Base-by-base conservation (phyloP, 2,888 invertebrate species). In the Lochmaea crataegi region DNA sequence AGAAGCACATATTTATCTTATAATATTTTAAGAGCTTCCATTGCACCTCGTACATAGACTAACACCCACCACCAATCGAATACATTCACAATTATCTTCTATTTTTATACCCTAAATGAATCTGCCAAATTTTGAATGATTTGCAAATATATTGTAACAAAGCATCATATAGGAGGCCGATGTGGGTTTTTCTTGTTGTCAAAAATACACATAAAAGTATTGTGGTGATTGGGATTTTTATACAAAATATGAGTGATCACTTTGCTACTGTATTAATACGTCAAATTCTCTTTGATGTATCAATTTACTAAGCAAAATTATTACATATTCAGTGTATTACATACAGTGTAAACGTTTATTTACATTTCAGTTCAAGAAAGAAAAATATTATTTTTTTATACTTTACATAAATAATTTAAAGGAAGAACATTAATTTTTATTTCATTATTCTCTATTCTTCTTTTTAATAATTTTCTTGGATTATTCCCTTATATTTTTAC, bases 231-330 rank as follows among this genome's bases (percentile, higher is more conserved):
- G 73, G 70, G 68, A 51, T 22, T 16, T 71, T 32, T 68, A 65
- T 75, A 63, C 73, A 74, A 38, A 67, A 72, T 64, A 72, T 76
- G 74, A 76, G 41, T 65, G 76, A 76, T 76, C 71, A 63, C 65
- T 65, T 48, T 61, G 16, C 60, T 70, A 71, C 11, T 53, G 32
- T 56, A 61, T 61, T 45, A 11, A 51, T 63, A 66, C 45, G 71
- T 72, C 71, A 72, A 6, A n/a, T 60, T 10, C 2, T 14, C 26
- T 72, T 64, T 72, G 72, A 72, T 68, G 64, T 56, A 68, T 72
- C 64, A 32, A 72, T 72, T 72, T n/a, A 42, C 16, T 10, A 53
- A 14, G n/a, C 2, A 26, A 5, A 48, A 26, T 26, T 26, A 26
- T 26, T 26, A 26, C 26, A 26, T 26, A 26, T 26, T 26, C 26